phyloP scores from a whole-genome alignment of 2,797 vertebrate genomes.

The Anas flavirostris region DNA sequence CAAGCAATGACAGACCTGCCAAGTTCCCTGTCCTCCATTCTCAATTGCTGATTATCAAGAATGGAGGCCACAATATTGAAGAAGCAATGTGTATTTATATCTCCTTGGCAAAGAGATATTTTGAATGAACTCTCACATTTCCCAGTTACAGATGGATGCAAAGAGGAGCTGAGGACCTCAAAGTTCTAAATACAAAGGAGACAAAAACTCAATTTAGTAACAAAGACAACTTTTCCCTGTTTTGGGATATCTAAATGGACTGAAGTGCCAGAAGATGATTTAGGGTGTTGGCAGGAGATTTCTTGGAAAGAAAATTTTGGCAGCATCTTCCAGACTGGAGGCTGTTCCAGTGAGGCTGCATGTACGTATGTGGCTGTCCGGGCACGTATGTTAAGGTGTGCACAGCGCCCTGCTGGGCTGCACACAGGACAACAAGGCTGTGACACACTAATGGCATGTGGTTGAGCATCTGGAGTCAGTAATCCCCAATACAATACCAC shows the following conservation, averaged over 20 bases:
- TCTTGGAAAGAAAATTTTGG: not conserved
- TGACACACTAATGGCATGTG: rapidly evolving
- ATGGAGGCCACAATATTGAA: not conserved
- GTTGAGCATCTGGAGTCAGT: not conserved
- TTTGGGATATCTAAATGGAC: not conserved
- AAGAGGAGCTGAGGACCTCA: not conserved
- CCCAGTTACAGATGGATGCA: not conserved
- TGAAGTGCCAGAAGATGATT: not conserved
- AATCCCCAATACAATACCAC: not conserved
- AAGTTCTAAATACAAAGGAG: not conserved
- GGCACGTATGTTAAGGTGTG: not conserved
- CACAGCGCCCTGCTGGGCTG: not conserved
- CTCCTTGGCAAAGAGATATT: not conserved
- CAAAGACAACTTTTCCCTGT: not conserved
- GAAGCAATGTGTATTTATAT: not conserved
- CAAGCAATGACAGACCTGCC: not conserved
- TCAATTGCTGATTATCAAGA: not conserved
- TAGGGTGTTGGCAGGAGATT: not conserved
- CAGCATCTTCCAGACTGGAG: not conserved
- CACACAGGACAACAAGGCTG: too few relatives aligned
- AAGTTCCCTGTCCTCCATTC: slow-evolving; percentile 34
- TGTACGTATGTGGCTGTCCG: not conserved
- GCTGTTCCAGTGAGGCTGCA: not conserved
- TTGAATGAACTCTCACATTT: not conserved
- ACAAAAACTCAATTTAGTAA: not conserved